Evolutionary conservation across 2,797 vertebrate genomes (phyloP).

Genomic region (Masticophis lateralis): DNA sequence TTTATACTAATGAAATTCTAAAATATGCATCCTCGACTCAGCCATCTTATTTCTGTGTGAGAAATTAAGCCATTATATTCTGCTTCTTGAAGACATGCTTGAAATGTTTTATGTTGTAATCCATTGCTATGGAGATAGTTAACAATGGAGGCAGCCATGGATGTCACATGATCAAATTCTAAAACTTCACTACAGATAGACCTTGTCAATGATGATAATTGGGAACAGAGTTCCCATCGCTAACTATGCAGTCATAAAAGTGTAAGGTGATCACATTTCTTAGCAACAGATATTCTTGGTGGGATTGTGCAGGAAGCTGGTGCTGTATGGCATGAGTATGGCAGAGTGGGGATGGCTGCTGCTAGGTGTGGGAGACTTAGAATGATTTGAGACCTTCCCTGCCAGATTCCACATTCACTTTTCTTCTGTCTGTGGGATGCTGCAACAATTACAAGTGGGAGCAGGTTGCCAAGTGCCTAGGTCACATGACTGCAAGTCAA

Average conservation of each 20-base stretch:
- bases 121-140: not conserved
- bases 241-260: not conserved
- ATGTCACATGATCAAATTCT: not conserved
- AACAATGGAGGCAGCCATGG: not conserved
- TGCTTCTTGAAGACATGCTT: not conserved
- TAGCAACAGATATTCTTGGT: not conserved
- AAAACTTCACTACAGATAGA: not conserved
- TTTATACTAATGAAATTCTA: not conserved
- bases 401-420: not conserved
- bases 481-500: not conserved
- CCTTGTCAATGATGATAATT: not conserved
- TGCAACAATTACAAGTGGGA: not conserved
- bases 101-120: not conserved
- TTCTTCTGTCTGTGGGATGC: not conserved
- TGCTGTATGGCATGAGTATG: not conserved
- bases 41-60: not conserved
- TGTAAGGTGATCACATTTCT: not conserved
- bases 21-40: not conserved
- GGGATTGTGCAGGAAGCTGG: not conserved
- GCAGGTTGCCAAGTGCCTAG: not conserved
- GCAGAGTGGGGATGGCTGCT: not conserved
- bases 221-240: not conserved
- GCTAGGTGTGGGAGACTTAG: not conserved
- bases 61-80: not conserved
- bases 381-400: too few relatives aligned